Percentiles rank a stretch among this genome's conserved stretches.
Evolutionary conservation across 2,888 invertebrate genomes (phyloP).

Genomic region (Thymelicus sylvestris): DNA sequence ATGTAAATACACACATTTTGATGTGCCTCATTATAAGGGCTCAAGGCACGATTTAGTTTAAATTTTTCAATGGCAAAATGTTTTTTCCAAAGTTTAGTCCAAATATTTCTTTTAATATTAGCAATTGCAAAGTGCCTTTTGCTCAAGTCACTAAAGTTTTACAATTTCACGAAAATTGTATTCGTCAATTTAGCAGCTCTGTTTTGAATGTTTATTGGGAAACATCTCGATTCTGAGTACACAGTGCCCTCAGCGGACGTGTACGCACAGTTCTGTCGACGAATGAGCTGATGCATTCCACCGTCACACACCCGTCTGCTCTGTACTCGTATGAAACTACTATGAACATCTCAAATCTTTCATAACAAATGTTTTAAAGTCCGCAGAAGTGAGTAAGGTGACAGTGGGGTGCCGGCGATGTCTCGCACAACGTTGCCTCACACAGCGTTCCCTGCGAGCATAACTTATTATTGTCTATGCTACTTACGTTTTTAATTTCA

Average conservation of each 20-base stretch:
- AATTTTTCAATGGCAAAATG: conserved; percentile 51
- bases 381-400: not conserved
- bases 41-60: conserved; percentile 72
- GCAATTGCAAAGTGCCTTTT: conserved; percentile 80
- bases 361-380: not conserved
- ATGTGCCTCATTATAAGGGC: conserved; percentile 54
- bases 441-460: conserved; percentile 68
- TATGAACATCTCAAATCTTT: not conserved
- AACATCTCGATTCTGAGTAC: not conserved
- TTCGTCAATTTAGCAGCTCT: conserved; percentile 53
- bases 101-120: conserved; percentile 68
- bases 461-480: conserved; percentile 35
- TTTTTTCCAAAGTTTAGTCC: conserved; percentile 63
- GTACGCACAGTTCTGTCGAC: conserved; percentile 43
- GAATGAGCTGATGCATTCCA: conserved; percentile 57
- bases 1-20: not conserved
- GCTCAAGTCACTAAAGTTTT: conserved; percentile 73
- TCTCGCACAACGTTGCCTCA: conserved; percentile 80
- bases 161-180: conserved; percentile 48
- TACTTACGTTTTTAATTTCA: conserved; percentile 49
- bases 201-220: not conserved
- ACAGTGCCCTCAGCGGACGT: not conserved
- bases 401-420: conserved; percentile 48
- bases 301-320: conserved; percentile 29
- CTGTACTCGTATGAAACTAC: too few species aligned